Conservation (phyloP, 2,113 vertebrate species). For the Marcusenius ussheri region DNA sequence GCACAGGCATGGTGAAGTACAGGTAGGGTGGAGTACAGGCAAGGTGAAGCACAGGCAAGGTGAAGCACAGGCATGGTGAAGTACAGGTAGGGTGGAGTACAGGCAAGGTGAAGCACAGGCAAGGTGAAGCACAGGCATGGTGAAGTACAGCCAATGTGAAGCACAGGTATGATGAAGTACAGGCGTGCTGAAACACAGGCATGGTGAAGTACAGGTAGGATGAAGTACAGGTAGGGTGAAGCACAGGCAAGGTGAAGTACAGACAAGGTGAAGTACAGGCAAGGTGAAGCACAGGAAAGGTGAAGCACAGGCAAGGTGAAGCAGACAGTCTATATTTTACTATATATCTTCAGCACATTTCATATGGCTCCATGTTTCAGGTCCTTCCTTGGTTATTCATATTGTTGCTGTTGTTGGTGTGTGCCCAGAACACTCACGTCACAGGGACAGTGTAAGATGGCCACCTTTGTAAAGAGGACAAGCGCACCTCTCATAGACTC, state of each 20-base stretch:
- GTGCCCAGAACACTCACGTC: neutral
- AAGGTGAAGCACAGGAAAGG: neutral
- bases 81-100: neutral
- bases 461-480: neutral
- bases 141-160: neutral
- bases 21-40: too few species aligned
- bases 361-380: neutral
- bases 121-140: fast-evolving
- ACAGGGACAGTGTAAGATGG: neutral
- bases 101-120: neutral
- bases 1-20: too few species aligned
- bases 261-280: neutral
- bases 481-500: neutral
- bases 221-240: neutral
- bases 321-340: neutral
- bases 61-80: too few species aligned
- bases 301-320: neutral
- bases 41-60: too few species aligned
- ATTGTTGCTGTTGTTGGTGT: neutral
- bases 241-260: neutral
- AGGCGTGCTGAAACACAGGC: neutral
- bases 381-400: neutral
- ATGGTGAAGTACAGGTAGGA: neutral
- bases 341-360: neutral
- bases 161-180: neutral